Base-by-base conservation (phyloP, 2,797 vertebrate species). In the Poecile montanus region DNA sequence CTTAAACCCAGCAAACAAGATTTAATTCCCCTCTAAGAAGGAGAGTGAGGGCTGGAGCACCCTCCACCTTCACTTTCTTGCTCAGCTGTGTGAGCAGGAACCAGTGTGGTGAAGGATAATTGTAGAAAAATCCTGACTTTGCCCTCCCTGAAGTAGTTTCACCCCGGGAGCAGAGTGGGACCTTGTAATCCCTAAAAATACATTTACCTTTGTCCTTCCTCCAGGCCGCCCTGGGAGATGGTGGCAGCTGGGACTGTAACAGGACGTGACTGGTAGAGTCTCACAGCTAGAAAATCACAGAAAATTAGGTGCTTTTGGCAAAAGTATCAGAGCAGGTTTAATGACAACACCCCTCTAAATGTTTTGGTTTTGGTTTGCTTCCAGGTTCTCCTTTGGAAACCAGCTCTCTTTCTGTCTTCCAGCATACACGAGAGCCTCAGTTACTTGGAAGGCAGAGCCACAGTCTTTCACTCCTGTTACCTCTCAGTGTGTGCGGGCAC, bases 381-480 rank as follows among this genome's bases (percentile, higher is more conserved):
- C 38, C n/a, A 57, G 67, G 29, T 65, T 93, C 85, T 57, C 11
- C 88, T 88, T 91, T 30, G 68, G 89, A 95, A 95, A 79, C 8
- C 27, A 40, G 36, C 72, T 82, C 34, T 81, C n/a, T 70, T 82
- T 36, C 58, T 93, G 36, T 78, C 66, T 94, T 96, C 30, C 94
- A 99, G 99, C 79, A 98, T 99, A 91, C 98, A 98, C 51, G 77
- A 97, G 85, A 99, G 99, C 94, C 96, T 97, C 54, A 98, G 98
- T 83, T 99, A 99, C 97, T 63, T 98, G 47, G 98, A 98, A 89
- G 98, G 98, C 93, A 98, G 97, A 89, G 98, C 98, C 88, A 99
- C 98, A 0, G 97, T 99, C 76, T 99, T 99, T 94, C 99, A 99
- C 95, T 98, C 98, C 88, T 61, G 75, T 48, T 99, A 98, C 96